Evolutionary conservation across 2,797 vertebrate genomes (phyloP).

Genomic region (Lithobates sylvaticus): DNA sequence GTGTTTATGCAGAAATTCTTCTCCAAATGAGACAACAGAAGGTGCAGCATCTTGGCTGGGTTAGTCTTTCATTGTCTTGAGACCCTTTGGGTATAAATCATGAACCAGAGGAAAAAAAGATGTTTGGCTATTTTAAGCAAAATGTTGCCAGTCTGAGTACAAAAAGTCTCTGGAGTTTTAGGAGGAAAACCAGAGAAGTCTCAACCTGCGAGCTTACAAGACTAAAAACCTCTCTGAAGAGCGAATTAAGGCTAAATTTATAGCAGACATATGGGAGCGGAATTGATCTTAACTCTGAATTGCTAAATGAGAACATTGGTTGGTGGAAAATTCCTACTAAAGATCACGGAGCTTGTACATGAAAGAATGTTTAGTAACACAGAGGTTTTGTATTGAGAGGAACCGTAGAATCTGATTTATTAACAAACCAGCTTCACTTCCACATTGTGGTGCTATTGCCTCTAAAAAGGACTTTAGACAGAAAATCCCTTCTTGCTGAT

Average conservation of each 20-base stretch:
- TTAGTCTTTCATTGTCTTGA: conserved; percentile 37
- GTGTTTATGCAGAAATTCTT: conserved; percentile 24
- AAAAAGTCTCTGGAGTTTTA: conserved; percentile 38
- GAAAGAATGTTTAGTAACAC: background rate
- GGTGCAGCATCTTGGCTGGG: conserved; percentile 52
- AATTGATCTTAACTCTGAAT: conserved; percentile 25
- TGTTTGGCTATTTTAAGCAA: conserved; percentile 52
- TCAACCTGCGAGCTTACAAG: conserved; percentile 19
- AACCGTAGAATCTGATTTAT: too few species aligned
- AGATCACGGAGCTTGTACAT: background rate
- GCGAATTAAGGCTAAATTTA: conserved; percentile 47
- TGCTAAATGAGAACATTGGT: conserved; percentile 32
- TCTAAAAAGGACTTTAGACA: too few species aligned
- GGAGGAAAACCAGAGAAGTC: conserved; percentile 4
- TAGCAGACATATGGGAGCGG: conserved; percentile 29
- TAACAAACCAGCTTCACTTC: too few species aligned
- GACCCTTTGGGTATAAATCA: conserved; percentile 54
- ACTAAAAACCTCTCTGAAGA: conserved; percentile 15
- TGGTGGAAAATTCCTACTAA: background rate
- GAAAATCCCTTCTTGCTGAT: too few species aligned
- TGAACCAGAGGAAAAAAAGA: conserved; percentile 26
- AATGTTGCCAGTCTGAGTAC: conserved; percentile 32
- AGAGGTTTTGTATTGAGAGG: background rate
- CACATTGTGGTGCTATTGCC: too few species aligned
- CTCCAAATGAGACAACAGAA: conserved; percentile 44